Conservation (phyloP, 2,113 vertebrate genomes). For the Hydrochoerus hydrochaeris region DNA sequence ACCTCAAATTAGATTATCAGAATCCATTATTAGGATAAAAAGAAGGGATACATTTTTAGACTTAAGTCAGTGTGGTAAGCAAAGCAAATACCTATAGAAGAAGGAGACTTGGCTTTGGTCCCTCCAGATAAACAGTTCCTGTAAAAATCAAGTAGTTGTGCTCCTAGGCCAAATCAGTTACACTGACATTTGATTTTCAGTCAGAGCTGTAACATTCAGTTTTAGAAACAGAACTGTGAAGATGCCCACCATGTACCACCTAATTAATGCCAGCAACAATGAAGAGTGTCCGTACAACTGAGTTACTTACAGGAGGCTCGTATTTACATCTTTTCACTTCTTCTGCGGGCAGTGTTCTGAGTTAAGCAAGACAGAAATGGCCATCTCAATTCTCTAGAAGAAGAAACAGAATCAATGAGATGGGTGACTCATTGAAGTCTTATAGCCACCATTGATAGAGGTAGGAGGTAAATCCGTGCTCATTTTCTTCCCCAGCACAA, state of each 20-base stretch:
- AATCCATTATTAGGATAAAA: conserved; percentile 7
- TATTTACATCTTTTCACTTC: not conserved
- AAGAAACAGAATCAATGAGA: not conserved
- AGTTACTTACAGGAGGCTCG: not conserved
- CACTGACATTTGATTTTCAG: not conserved
- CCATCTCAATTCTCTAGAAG: not conserved
- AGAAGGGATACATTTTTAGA: not conserved
- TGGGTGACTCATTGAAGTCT: not conserved
- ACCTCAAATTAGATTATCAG: not conserved
- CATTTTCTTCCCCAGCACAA: not conserved
- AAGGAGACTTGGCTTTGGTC: not conserved
- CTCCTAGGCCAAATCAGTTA: not conserved
- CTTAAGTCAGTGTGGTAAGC: not conserved
- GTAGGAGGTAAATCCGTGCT: not conserved
- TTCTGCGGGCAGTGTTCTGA: not conserved
- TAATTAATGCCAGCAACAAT: not conserved
- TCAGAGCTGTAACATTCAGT: not conserved
- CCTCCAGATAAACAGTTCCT: not conserved
- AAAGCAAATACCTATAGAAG: not conserved
- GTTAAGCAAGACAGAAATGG: not conserved
- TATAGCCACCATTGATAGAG: not conserved
- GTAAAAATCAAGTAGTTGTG: not conserved
- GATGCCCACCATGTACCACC: not conserved
- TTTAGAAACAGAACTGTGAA: not conserved
- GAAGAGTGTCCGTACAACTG: not conserved